These are phyloP conservation scores for Atta colombica DNA, from an alignment of 1,140 invertebrate genomes.

Conservation along the genomic window DNA sequence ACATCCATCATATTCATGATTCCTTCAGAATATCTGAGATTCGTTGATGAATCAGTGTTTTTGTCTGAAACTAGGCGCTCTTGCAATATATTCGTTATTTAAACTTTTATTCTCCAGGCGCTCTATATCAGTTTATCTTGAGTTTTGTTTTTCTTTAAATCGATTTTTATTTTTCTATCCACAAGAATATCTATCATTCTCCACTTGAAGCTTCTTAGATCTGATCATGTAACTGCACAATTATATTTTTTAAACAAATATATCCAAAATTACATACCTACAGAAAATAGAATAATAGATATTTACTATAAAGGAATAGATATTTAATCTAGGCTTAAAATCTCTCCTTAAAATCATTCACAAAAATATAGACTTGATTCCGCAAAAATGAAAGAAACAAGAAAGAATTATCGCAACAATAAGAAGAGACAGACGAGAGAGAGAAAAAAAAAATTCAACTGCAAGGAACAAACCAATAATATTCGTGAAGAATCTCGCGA, in stretches of 20 bases:
- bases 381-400: not conserved
- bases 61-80: not conserved
- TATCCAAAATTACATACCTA: no score
- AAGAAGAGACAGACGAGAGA: not conserved
- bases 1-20: slow-evolving; percentile 30
- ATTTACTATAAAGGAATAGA: not conserved
- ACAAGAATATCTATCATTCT: not conserved
- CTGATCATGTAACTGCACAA: not conserved
- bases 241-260: not conserved
- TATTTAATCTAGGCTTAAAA: not conserved
- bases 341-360: not conserved
- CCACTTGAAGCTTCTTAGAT: not conserved
- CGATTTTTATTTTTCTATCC: not conserved
- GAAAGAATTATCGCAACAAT: not conserved
- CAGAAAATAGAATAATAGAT: no score
- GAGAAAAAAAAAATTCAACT: not conserved
- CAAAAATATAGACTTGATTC: not conserved
- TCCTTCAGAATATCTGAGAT: not conserved
- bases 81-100: not conserved
- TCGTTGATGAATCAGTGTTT: not conserved
- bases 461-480: not conserved
- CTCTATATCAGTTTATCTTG: not conserved
- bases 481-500: not conserved
- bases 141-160: not conserved
- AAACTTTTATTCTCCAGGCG: not conserved